Base-by-base conservation (phyloP, 1,140 invertebrate species). In the Tenebrio molitor region DNA sequence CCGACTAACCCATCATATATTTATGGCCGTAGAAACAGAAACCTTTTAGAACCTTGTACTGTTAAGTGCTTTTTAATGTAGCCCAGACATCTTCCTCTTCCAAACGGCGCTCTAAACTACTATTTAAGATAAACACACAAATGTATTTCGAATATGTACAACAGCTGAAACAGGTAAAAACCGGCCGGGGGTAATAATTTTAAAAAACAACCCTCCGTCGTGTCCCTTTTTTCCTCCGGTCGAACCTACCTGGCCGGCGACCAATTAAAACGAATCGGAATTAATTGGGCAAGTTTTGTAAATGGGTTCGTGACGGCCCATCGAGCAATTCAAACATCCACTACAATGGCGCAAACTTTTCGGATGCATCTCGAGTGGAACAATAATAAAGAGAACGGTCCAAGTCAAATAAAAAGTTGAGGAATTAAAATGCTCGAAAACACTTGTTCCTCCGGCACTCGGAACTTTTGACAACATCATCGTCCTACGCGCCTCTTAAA, bases 61-160 rank as follows among this genome's bases (percentile, higher is more conserved):
- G 73, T 73, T 78, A 78, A 78, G 77, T 77, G 77, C 77, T 71
- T 78, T 78, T 77, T 78, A 77, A 77, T 78, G 77, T 78, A 72
- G 74, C 42, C 75, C 72, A 74, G 74, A 77, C 73, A 71, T 75
- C 62, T 73, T 74, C 71, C 74, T 78, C 73, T 78, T 76, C 73
- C 69, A 68, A 75, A 72, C 62, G 36, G 50, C 50, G 66, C 44
- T 74, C 67, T 73, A 77, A 77, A 77, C 76, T 75, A 69, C 76
- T 71, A 77, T 67, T 76, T 74, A 75, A 77, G 73, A 77, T 77
- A 75, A 77, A 77, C 76, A 77, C 29, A 70, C 50, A 58, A 58
- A 58, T 58, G 50, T 25, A 58, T 58, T 25, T 34, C 23, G 50
- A 58, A 4, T 29, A 58, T 29, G 23, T 58, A 58, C 50, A 58